These are phyloP conservation scores for Scyliorhinus canicula DNA, from an alignment of 2,797 vertebrate genomes.

Conservation along the genomic window DNA sequence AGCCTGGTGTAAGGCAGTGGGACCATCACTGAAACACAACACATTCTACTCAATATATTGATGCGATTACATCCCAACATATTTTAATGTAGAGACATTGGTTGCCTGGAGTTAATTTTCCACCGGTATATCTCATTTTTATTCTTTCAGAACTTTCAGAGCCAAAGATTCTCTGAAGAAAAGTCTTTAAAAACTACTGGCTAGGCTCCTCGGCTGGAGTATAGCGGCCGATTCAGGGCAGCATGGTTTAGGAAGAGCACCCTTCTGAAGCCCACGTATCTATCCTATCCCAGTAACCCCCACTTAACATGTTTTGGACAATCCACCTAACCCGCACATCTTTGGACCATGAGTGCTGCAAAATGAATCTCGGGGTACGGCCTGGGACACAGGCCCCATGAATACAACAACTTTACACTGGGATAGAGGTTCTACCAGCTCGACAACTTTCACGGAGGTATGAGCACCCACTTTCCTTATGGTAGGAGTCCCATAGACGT, in stretches of 20 bases:
- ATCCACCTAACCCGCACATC: too few relatives aligned
- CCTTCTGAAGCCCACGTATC: too few relatives aligned
- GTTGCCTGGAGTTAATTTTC: neutral
- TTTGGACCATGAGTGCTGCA: too few relatives aligned
- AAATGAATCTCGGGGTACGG: too few relatives aligned
- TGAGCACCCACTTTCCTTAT: neutral
- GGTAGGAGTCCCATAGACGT: neutral
- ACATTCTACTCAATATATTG: neutral
- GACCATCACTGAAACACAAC: too few relatives aligned
- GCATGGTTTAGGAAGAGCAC: neutral
- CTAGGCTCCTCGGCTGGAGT: neutral
- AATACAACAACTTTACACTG: neutral
- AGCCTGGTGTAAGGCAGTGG: too few relatives aligned
- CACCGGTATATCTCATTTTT: neutral
- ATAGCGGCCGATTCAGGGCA: neutral
- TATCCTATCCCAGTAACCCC: too few relatives aligned
- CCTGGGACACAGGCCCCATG: neutral
- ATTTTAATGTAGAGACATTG: neutral
- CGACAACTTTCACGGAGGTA: neutral
- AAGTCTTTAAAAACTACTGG: neutral
- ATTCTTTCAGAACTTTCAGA: neutral
- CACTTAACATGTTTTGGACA: too few relatives aligned
- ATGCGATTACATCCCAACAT: neutral
- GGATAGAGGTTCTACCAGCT: neutral
- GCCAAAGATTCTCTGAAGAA: neutral